These are phyloP conservation scores for Heterodera schachtii DNA, from an alignment of 1,140 invertebrate genomes.

Conservation along the genomic window DNA sequence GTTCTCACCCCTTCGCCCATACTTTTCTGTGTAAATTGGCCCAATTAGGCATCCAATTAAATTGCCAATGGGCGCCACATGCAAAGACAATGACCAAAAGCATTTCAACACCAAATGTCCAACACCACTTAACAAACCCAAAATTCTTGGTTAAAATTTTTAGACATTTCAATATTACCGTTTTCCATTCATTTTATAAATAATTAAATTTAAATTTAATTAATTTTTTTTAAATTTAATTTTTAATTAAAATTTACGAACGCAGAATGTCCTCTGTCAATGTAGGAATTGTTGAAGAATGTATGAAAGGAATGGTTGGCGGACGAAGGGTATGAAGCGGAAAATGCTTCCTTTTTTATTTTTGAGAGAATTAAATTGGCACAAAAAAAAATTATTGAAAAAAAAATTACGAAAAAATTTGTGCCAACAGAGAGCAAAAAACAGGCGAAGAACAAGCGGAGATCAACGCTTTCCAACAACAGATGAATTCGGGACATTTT, in stretches of 20 bases:
- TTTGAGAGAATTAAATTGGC: background rate
- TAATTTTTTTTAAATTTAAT: background rate
- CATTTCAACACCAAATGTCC: constrained; percentile 5
- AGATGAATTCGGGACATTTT: background rate
- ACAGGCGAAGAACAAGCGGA: background rate
- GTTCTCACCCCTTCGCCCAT: background rate
- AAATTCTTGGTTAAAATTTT: no score
- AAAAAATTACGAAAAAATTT: constrained; percentile 12
- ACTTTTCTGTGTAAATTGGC: constrained; percentile 4
- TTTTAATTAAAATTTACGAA: background rate
- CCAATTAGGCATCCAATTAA: background rate
- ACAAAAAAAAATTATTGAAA: background rate
- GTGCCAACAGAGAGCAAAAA: background rate
- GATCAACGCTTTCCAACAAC: background rate
- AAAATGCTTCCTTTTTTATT: background rate
- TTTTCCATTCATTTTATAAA: no score
- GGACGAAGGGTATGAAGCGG: background rate
- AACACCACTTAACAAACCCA: background rate
- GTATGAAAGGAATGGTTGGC: background rate
- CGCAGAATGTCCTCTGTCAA: constrained; percentile 10
- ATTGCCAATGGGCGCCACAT: constrained; percentile 11
- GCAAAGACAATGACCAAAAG: background rate
- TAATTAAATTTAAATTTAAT: no score
- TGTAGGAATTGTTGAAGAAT: constrained; percentile 20
- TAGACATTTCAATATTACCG: no score